These are phyloP conservation scores for Schrankia costaestrigalis DNA, from an alignment of 2,888 invertebrate species.

Conservation along the genomic window DNA sequence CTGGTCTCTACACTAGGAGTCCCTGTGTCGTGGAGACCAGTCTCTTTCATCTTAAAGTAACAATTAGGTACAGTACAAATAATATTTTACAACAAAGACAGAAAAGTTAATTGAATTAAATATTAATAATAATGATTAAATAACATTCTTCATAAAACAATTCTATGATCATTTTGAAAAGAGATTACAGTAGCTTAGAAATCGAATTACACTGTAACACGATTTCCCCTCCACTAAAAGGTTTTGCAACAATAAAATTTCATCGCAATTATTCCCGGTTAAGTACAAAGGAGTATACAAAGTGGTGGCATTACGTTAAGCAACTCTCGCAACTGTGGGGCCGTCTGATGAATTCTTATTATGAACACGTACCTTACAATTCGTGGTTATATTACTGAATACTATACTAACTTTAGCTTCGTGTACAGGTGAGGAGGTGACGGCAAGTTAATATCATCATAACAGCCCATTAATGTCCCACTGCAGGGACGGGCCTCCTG, in stretches of 20 bases:
- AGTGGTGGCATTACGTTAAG: constrained; percentile 9
- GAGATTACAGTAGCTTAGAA: not conserved
- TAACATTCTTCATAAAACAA: too few relatives aligned
- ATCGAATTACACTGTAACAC: not conserved
- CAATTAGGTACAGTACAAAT: too few relatives aligned
- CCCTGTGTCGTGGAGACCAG: too few relatives aligned
- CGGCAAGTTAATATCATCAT: too few relatives aligned
- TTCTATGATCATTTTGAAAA: not conserved
- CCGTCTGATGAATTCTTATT: constrained; percentile 29
- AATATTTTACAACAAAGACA: too few relatives aligned
- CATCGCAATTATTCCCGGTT: constrained; percentile 11
- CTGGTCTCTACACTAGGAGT: too few relatives aligned
- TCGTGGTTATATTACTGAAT: constrained; percentile 25
- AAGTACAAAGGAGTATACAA: constrained; percentile 14
- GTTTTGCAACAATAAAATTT: constrained; percentile 6
- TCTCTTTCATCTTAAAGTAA: too few relatives aligned
- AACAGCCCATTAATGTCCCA: too few relatives aligned
- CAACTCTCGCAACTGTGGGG: constrained; percentile 11
- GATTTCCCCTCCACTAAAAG: not conserved
- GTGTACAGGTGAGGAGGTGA: not conserved
- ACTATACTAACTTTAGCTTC: constrained; percentile 3
- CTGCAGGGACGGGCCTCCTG: too few relatives aligned
- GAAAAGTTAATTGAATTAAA: too few relatives aligned
- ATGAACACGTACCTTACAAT: constrained; percentile 16
- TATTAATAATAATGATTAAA: too few relatives aligned